Percentiles rank a stretch among this genome's conserved stretches.
These are phyloP conservation scores for Enteromius argenteus DNA, from an alignment of 2,797 vertebrate genomes.

Conservation along the genomic window DNA sequence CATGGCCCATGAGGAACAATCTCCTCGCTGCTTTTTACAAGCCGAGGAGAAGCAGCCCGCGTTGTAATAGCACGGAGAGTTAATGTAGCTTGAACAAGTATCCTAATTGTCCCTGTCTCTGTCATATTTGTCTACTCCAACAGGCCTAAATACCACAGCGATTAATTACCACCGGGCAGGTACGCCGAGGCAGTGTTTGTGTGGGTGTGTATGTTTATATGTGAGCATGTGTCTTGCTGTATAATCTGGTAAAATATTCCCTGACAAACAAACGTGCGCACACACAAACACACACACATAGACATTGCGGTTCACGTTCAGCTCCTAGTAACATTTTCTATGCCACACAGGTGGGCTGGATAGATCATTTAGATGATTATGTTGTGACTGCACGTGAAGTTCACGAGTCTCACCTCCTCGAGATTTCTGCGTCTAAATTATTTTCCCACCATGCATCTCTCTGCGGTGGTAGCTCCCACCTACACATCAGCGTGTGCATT, in stretches of 20 bases:
- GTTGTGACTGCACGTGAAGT: constrained; percentile 50
- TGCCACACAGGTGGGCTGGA: constrained; percentile 45
- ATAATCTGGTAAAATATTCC: constrained; percentile 40
- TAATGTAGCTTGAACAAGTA: constrained; percentile 99
- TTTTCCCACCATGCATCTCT: constrained; percentile 76
- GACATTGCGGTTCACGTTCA: neutral
- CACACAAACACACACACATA: constrained; percentile 42
- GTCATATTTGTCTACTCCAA: constrained; percentile 98
- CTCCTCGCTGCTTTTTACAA: constrained; percentile 88
- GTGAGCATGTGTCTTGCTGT: constrained; percentile 50
- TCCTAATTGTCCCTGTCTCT: constrained; percentile 98
- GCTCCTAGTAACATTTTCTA: neutral
- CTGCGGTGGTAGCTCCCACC: constrained; percentile 69
- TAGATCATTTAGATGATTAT: constrained; percentile 55
- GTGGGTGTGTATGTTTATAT: constrained; percentile 52
- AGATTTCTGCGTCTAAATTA: constrained; percentile 68
- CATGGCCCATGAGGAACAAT: constrained; percentile 86
- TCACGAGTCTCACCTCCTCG: constrained; percentile 58
- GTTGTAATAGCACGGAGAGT: constrained; percentile 93
- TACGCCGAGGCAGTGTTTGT: constrained; percentile 77
- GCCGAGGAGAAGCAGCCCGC: constrained; percentile 85
- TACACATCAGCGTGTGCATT: constrained; percentile 77
- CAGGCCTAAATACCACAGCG: constrained; percentile 97
- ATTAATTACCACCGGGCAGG: constrained; percentile 97
- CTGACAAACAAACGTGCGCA: constrained; percentile 23